Percentiles rank a stretch among this genome's conserved stretches.
Evolutionary conservation across 2,113 vertebrate species (phyloP).

Genomic region (Ancistrus triradiatus): DNA sequence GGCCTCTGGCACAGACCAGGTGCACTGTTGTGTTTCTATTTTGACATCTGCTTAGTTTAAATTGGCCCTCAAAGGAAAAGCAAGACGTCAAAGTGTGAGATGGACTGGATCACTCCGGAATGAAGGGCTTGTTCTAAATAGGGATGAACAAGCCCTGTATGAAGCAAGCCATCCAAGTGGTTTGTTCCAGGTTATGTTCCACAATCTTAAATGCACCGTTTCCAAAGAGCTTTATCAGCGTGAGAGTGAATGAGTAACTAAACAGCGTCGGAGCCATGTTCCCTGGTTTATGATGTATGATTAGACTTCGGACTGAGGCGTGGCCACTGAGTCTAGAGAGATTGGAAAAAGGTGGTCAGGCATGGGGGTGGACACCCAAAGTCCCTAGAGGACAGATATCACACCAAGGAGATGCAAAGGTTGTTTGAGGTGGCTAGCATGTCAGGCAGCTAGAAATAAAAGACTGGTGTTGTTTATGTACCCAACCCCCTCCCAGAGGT

Average conservation of each 20-base stretch:
- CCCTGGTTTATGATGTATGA: background rate
- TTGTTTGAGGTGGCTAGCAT: constrained; percentile 6
- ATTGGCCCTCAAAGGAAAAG: constrained; percentile 32
- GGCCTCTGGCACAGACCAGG: constrained; percentile 2
- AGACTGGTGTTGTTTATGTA: background rate
- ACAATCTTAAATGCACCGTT: no score
- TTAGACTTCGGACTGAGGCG: constrained; percentile 45
- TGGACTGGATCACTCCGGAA: constrained; percentile 14
- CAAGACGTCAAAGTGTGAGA: constrained; percentile 2
- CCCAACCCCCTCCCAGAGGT: constrained; percentile 5
- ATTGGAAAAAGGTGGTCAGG: background rate
- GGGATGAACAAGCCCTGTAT: no score
- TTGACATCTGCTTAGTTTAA: constrained; percentile 8
- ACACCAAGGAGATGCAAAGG: background rate
- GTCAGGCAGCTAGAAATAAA: background rate
- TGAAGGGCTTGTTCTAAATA: no score
- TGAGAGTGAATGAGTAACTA: constrained; percentile 40
- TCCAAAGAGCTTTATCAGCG: background rate
- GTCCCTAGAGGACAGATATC: background rate
- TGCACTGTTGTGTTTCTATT: constrained; percentile 17
- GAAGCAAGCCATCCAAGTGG: no score
- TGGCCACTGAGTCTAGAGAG: background rate
- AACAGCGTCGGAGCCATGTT: background rate
- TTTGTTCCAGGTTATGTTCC: no score
- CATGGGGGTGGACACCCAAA: background rate